Evolutionary conservation across 2,888 invertebrate species (phyloP).

Genomic region (Acronicta leporina): DNA sequence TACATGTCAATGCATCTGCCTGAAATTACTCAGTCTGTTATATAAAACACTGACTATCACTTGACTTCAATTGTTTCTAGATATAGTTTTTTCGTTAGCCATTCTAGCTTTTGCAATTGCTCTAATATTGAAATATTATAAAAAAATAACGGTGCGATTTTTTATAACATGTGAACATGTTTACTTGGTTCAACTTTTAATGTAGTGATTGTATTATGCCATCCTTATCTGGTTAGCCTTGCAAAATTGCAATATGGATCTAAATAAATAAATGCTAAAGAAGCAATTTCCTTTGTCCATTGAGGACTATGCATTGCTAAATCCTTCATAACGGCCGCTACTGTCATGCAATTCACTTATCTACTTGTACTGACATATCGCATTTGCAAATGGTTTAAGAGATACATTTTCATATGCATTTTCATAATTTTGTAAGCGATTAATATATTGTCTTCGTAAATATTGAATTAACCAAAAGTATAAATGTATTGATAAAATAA

Average conservation of each 20-base stretch:
- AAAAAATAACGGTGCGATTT: slow-evolving; percentile 13
- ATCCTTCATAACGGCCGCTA: slow-evolving; percentile 3
- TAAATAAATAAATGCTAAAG: slow-evolving; percentile 13
- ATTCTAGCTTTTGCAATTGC: background rate
- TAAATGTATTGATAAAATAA: slow-evolving; percentile 52
- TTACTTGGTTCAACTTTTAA: slow-evolving; percentile 9
- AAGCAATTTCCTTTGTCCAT: background rate
- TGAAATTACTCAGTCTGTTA: slow-evolving; percentile 26
- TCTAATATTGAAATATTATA: background rate
- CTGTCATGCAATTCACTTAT: background rate
- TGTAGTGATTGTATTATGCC: slow-evolving; percentile 15
- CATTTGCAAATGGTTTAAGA: slow-evolving; percentile 10
- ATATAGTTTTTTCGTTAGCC: too few relatives aligned
- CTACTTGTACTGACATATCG: slow-evolving; percentile 3
- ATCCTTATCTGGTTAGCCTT: slow-evolving; percentile 5
- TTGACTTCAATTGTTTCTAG: background rate
- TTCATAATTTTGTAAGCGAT: slow-evolving; percentile 20
- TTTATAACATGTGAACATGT: background rate
- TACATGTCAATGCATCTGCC: slow-evolving; percentile 31
- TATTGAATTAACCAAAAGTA: slow-evolving; percentile 41
- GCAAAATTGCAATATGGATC: slow-evolving; percentile 6
- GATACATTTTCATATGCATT: slow-evolving; percentile 23
- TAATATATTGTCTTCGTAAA: slow-evolving; percentile 22
- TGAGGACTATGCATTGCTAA: slow-evolving; percentile 21
- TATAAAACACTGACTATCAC: slow-evolving; percentile 18